These are phyloP conservation scores for Sesamia inferens DNA, from an alignment of 2,888 invertebrate species.

Conservation along the genomic window DNA sequence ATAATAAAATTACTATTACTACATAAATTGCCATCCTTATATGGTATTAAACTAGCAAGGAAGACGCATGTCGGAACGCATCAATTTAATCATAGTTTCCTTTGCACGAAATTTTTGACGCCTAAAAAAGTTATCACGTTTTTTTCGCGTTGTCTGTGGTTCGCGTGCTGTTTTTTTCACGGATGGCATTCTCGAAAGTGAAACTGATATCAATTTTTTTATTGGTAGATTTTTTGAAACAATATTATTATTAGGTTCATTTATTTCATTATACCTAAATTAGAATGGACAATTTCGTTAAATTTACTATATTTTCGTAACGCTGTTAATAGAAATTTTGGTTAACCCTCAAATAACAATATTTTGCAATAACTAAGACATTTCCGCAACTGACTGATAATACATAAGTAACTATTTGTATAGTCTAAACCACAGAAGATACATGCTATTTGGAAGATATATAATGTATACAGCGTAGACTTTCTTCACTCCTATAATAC, in stretches of 20 bases:
- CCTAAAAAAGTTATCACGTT: slow-evolving; percentile 70
- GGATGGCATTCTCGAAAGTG: slow-evolving; percentile 65
- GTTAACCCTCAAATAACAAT: no score
- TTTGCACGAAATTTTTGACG: slow-evolving; percentile 75
- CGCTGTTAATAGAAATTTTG: no score
- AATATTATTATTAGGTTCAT: not conserved
- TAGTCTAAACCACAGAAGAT: no score
- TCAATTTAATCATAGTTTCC: slow-evolving; percentile 72
- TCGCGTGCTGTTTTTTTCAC: slow-evolving; percentile 67
- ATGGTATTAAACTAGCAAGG: slow-evolving; percentile 55
- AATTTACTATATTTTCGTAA: slow-evolving; percentile 23
- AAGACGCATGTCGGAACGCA: slow-evolving; percentile 77
- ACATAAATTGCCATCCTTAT: slow-evolving; percentile 50
- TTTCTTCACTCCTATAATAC: no score
- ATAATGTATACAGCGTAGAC: no score
- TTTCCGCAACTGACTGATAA: no score
- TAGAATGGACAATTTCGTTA: not conserved
- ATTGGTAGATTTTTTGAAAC: not conserved
- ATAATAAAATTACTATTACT: not conserved
- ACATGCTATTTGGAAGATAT: no score
- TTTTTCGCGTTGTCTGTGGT: slow-evolving; percentile 68
- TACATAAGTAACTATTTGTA: no score
- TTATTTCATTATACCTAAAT: slow-evolving; percentile 3
- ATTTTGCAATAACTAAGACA: no score
- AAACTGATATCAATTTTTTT: slow-evolving; percentile 54